phyloP scores from a whole-genome alignment of 2,113 vertebrate genomes.

The Isurus oxyrinchus region DNA sequence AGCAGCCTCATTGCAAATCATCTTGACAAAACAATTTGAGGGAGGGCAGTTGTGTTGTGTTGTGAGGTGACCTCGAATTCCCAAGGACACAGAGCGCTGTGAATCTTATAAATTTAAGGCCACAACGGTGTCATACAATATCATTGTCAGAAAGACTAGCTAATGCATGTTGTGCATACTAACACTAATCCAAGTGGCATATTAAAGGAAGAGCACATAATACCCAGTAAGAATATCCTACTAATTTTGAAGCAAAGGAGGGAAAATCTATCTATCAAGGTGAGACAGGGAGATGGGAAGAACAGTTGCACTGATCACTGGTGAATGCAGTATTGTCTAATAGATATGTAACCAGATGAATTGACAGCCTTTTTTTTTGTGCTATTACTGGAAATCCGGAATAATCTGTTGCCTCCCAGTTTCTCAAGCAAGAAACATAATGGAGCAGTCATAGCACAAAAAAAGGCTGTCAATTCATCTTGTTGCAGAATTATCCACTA shows the following conservation, averaged over 20 bases:
- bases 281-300: no score
- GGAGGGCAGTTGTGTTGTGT: neutral
- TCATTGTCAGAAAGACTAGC: neutral
- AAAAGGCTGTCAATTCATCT: no score
- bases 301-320: no score
- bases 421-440: neutral
- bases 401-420: no score
- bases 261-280: no score
- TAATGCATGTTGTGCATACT: neutral
- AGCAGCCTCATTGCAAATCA: neutral
- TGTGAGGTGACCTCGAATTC: neutral
- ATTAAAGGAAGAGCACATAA: neutral
- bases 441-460: neutral
- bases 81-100: neutral
- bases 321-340: no score
- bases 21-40: neutral
- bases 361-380: no score
- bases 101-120: conserved; percentile 12
- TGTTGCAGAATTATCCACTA: no score
- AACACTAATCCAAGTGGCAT: neutral
- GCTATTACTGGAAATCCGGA: no score
- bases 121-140: neutral
- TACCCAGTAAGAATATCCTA: neutral
- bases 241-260: neutral
- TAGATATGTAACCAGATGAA: no score